phyloP scores from a whole-genome alignment of 2,888 invertebrate species.

The Seira sanloemensis region DNA sequence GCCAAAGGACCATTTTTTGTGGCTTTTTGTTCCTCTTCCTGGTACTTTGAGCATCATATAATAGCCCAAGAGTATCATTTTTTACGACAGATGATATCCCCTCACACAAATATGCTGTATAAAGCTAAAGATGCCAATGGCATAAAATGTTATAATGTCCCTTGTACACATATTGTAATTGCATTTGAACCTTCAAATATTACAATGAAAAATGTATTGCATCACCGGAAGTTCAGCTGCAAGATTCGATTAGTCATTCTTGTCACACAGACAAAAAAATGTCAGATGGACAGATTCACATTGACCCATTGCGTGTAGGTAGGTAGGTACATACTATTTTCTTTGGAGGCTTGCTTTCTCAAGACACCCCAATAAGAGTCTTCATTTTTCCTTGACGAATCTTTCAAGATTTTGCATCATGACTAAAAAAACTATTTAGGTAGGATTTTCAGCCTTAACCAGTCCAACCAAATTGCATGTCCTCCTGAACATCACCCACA shows the following conservation, averaged over 20 bases:
- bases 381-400: not conserved
- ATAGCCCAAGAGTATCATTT: not conserved
- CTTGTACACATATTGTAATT: no score
- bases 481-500: not conserved
- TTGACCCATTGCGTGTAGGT: no score
- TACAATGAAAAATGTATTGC: no score
- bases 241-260: not conserved
- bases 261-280: not conserved
- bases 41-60: not conserved
- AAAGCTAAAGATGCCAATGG: no score
- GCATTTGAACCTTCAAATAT: no score
- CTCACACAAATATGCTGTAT: not conserved
- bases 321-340: no score
- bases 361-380: not conserved
- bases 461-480: not conserved
- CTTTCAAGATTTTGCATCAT: not conserved
- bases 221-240: constrained; percentile 51
- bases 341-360: no score
- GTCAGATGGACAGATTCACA: not conserved
- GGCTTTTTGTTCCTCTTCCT: constrained; percentile 1
- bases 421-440: no score
- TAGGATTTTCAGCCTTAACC: no score
- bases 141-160: not conserved
- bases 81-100: not conserved
- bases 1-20: not conserved